Conservation (phyloP, 2,888 invertebrate species). For the Drosophila nigritarsus region DNA sequence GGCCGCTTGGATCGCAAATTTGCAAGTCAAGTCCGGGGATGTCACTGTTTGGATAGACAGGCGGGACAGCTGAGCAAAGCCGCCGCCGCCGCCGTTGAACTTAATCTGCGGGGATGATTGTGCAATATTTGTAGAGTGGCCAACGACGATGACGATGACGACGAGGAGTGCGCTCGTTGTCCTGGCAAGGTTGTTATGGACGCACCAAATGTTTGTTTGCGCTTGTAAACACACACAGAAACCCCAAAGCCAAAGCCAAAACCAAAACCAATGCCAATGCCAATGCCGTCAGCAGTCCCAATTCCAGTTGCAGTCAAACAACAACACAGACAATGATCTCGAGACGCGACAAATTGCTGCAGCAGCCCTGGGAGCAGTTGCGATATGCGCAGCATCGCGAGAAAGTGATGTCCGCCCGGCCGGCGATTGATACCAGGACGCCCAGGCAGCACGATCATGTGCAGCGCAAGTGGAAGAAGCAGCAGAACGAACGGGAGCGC, state of each 20-base stretch:
- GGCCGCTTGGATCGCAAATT: slow-evolving; percentile 63
- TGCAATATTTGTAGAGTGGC: slow-evolving; percentile 70
- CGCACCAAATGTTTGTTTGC: slow-evolving; percentile 68
- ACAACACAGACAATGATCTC: slow-evolving; percentile 87
- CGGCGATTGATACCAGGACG: slow-evolving; percentile 89
- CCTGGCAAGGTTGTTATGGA: slow-evolving; percentile 78
- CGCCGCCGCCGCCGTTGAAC: slow-evolving; percentile 67
- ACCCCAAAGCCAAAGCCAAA: background rate
- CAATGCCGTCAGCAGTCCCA: slow-evolving; percentile 11
- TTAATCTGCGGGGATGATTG: slow-evolving; percentile 74
- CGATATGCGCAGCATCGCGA: slow-evolving; percentile 89
- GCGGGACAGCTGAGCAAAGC: slow-evolving; percentile 75
- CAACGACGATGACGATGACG: slow-evolving; percentile 12
- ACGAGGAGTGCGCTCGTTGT: slow-evolving; percentile 53
- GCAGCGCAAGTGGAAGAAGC: slow-evolving; percentile 89
- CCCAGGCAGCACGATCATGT: slow-evolving; percentile 89
- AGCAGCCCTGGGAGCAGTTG: slow-evolving; percentile 90
- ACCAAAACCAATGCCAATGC: slow-evolving; percentile 3
- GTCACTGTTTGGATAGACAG: slow-evolving; percentile 74
- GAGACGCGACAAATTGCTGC: slow-evolving; percentile 89
- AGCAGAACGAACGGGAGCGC: slow-evolving; percentile 89
- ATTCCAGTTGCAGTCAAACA: slow-evolving; percentile 19
- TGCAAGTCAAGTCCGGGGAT: slow-evolving; percentile 77
- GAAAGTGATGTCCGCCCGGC: slow-evolving; percentile 89
- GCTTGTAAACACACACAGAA: slow-evolving; percentile 57